Conservation (phyloP, 2,888 invertebrate species). For the Stegana nigrithorax region DNA sequence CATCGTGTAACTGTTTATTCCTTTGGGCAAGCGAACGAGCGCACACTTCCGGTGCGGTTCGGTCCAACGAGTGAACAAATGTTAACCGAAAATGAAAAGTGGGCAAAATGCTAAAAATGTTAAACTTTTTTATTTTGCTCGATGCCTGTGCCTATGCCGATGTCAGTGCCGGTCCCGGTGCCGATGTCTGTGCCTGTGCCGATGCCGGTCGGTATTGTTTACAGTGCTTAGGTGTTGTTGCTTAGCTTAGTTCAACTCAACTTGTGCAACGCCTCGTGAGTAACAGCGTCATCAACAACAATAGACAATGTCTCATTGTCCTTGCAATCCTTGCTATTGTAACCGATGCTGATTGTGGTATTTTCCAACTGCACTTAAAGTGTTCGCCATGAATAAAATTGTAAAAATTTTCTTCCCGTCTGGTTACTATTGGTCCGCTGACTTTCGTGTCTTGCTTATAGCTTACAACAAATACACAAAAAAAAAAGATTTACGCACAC, state of each 20-base stretch:
- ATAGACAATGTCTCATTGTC: not conserved
- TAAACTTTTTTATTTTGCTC: slow-evolving; percentile 15
- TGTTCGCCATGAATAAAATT: not conserved
- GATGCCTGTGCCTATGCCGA: not conserved
- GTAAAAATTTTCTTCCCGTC: not conserved
- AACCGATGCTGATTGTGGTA: no score
- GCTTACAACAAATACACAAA: slow-evolving; percentile 3
- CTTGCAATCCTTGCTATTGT: not conserved
- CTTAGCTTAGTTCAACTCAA: no score
- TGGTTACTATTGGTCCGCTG: not conserved
- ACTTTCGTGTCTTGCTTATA: not conserved
- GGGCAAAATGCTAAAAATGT: slow-evolving; percentile 9
- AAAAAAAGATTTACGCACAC: slow-evolving; percentile 20
- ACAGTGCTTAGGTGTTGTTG: no score
- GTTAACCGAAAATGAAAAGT: not conserved
- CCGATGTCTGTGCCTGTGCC: not conserved
- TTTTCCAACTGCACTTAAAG: no score
- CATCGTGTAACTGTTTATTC: not conserved
- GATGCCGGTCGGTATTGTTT: no score
- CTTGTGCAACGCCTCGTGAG: not conserved
- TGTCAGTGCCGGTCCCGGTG: no score
- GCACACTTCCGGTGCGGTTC: slow-evolving; percentile 1
- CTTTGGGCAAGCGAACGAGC: not conserved
- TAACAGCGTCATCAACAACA: no score
- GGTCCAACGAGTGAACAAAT: slow-evolving; percentile 9